A percentile compares a stretch with the other conserved stretches of the same genome.
Evolutionary conservation across 2,888 invertebrate species (phyloP).

Genomic region (Frankliniella intonsa): DNA sequence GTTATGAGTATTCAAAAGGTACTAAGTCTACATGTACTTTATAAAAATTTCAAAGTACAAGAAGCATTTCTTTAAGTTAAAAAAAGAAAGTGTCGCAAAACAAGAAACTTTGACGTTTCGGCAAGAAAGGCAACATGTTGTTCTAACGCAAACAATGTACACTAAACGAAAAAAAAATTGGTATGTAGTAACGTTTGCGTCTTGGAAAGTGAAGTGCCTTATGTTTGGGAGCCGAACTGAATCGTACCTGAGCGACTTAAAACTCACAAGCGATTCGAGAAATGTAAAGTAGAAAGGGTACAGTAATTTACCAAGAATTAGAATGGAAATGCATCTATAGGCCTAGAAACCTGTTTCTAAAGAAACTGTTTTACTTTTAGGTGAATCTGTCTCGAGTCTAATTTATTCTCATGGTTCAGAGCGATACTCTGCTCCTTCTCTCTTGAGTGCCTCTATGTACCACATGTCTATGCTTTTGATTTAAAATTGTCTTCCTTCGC

Average conservation of each 20-base stretch:
- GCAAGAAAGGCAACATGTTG: too few species aligned
- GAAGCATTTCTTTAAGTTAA: too few species aligned
- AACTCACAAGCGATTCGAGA: neutral
- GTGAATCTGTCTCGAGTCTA: neutral
- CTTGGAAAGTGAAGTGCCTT: neutral
- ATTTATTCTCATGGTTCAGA: too few species aligned
- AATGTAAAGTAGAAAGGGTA: neutral
- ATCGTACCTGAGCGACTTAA: conserved; percentile 1
- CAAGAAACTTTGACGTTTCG: too few species aligned
- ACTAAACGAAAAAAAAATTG: too few species aligned
- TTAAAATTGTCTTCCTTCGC: conserved; percentile 20
- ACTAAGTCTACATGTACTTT: too few species aligned
- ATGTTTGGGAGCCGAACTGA: neutral
- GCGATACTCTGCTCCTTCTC: neutral
- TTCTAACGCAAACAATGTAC: too few species aligned
- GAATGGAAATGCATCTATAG: neutral
- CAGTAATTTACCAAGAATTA: neutral
- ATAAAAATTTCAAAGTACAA: too few species aligned
- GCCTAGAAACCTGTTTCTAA: neutral
- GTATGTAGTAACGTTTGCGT: too few species aligned
- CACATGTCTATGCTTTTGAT: conserved; percentile 7
- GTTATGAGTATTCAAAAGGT: too few species aligned
- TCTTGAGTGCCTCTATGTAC: conserved; percentile 1
- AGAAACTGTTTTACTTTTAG: neutral
- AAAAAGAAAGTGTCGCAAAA: too few species aligned